Evolutionary conservation across 2,797 vertebrate genomes (phyloP).

Genomic region (Mus caroli): DNA sequence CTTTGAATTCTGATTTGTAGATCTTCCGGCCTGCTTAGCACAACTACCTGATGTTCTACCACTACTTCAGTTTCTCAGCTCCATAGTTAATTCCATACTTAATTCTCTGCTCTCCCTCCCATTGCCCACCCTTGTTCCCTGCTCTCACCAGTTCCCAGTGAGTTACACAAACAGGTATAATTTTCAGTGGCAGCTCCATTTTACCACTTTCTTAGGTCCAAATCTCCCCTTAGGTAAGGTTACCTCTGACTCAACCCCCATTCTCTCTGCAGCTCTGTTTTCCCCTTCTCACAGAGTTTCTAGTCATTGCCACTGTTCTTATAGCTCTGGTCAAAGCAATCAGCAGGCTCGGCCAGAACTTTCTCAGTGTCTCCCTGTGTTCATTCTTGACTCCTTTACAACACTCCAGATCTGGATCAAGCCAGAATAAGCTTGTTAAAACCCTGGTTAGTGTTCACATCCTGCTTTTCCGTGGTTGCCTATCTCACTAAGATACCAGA

Average conservation of each 20-base stretch:
- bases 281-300: not conserved
- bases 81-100: not conserved
- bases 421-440: slow-evolving; percentile 4
- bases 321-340: not conserved
- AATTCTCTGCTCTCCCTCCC: not conserved
- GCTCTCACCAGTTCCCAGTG: not conserved
- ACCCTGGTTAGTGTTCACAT: not conserved
- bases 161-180: not conserved
- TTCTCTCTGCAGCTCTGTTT: slow-evolving; percentile 18
- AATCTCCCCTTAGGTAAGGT: not conserved
- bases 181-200: not conserved
- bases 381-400: not conserved
- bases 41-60: slow-evolving; percentile 1
- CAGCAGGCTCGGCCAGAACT: not conserved
- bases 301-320: not conserved
- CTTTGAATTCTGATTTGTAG: slow-evolving; percentile 15
- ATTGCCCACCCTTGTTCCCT: not conserved
- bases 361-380: not conserved
- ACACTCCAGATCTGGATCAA: not conserved
- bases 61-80: not conserved
- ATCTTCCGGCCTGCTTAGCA: not conserved
- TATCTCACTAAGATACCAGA: not conserved
- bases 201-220: slow-evolving; percentile 33
- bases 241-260: not conserved
- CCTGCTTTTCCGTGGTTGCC: not conserved